Percentiles rank a stretch among this genome's conserved stretches.
Evolutionary conservation across 1,140 invertebrate species (phyloP).

Genomic region (Polypedilum pembai): DNA sequence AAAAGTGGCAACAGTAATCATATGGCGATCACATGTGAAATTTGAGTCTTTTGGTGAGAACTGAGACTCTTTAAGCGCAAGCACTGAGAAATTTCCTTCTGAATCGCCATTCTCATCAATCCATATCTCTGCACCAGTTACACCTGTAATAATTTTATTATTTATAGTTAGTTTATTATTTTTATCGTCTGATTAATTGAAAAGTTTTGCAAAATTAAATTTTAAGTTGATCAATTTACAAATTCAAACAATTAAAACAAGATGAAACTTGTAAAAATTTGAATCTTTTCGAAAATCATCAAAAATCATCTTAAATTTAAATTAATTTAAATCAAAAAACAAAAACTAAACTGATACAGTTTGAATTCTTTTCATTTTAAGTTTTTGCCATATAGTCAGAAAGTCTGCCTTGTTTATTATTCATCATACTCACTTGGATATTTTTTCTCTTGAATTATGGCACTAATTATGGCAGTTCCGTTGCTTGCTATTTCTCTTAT

Average conservation of each 20-base stretch:
- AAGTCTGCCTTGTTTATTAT: too few species aligned
- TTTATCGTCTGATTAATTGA: too few species aligned
- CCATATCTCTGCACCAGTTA: conserved; percentile 83
- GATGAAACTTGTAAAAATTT: too few species aligned
- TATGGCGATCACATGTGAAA: conserved; percentile 61
- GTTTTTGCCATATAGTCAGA: too few species aligned
- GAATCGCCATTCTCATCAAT: conserved; percentile 90
- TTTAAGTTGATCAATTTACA: too few species aligned
- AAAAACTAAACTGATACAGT: too few species aligned
- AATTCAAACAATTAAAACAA: too few species aligned
- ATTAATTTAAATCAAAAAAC: too few species aligned
- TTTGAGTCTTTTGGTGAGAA: conserved; percentile 46
- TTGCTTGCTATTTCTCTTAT: conserved; percentile 66
- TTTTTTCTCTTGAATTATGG: conserved; percentile 65
- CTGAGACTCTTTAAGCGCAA: conserved; percentile 61
- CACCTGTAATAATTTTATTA: conserved; percentile 53
- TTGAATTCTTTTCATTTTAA: too few species aligned
- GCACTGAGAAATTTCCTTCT: conserved; percentile 91
- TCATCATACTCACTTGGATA: conserved; percentile 63
- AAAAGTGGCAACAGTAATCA: conserved; percentile 75
- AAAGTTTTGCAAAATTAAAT: too few species aligned
- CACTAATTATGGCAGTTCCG: conserved; percentile 68
- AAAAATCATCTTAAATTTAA: too few species aligned
- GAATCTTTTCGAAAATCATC: too few species aligned
- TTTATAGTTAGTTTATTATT: conserved; percentile 15